Evolutionary conservation across 2,888 invertebrate genomes (phyloP), one percentile per base, ranked within the genome.

Genomic region (Xanthia icteritia): DNA sequence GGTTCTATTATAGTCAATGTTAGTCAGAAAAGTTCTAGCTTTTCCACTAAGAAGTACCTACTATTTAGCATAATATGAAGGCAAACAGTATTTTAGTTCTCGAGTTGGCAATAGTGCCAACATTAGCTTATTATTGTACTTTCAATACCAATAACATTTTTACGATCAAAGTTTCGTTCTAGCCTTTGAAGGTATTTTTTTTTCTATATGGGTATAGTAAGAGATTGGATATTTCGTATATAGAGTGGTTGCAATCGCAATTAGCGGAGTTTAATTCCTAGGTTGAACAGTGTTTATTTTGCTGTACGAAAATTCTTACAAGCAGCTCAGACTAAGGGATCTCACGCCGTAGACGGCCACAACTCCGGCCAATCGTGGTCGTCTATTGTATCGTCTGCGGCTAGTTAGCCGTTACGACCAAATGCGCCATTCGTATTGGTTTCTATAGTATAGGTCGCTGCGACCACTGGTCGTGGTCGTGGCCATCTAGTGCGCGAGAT

Each of bases 51-150:
- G 15, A 73, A 60, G 5, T 58, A 51, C 61, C 58, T 58, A 42
- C 56, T 61, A 56, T 71, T 76, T 77, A 58, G 27, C 70, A 73
- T 85, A 71, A 60, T 72, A 82, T 69, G 42, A 77, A 74, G 68
- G 82, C 61, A 72, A 76, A 77, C 58, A 77, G 45, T 72, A 36
- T 69, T 70, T 65, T 76, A 45, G n/a, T 64, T 68, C 31, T 67
- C 15, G 61, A 77, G 56, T 85, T 81, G 83, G 82, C 77, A 61
- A 56, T 71, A 27, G 36, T 74, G 73, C 83, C 82, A 85, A 85
- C 56, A 73, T 13, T 13, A 64, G 67, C 31, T 73, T 68, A 77
- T 68, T 61, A 65, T 69, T n/a, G n/a, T 72, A 65, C 64, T 68
- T 79, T 23, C 56, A 61, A 45, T n/a, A 31, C 48, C 45, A 80